phyloP scores from a whole-genome alignment of 2,888 invertebrate species.

The Nephrotoma appendiculata region DNA sequence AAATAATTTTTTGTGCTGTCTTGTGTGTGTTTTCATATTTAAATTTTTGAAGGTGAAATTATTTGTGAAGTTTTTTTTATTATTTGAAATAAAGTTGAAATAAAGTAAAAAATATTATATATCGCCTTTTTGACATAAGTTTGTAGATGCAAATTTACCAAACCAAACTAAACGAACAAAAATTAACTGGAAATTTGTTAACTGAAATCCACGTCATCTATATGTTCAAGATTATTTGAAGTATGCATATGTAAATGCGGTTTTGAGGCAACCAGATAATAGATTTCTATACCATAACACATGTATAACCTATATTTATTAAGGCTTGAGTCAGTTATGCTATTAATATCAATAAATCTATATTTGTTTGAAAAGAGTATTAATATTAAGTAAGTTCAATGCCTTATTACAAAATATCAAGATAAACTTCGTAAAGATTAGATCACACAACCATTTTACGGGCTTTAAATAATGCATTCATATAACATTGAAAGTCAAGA shows the following conservation, averaged over 20 bases:
- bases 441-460: too few relatives aligned
- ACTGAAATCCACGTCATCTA: neutral
- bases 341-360: too few relatives aligned
- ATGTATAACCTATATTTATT: too few relatives aligned
- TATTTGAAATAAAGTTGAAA: constrained; percentile 1
- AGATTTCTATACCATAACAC: neutral
- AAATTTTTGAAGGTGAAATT: neutral
- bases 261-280: neutral
- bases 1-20: constrained; percentile 3
- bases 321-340: too few relatives aligned
- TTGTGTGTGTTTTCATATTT: neutral
- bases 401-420: too few relatives aligned
- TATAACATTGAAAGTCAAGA: too few relatives aligned
- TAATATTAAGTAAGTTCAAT: too few relatives aligned
- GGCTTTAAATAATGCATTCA: too few relatives aligned
- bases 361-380: too few relatives aligned
- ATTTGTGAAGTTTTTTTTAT: neutral
- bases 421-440: too few relatives aligned
- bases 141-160: neutral
- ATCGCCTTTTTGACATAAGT: neutral
- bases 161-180: neutral
- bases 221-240: neutral
- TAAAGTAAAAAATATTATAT: neutral
- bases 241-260: neutral
- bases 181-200: neutral